These are phyloP conservation scores for Cryptotis parvus DNA, from an alignment of 2,113 vertebrate species.

Conservation along the genomic window DNA sequence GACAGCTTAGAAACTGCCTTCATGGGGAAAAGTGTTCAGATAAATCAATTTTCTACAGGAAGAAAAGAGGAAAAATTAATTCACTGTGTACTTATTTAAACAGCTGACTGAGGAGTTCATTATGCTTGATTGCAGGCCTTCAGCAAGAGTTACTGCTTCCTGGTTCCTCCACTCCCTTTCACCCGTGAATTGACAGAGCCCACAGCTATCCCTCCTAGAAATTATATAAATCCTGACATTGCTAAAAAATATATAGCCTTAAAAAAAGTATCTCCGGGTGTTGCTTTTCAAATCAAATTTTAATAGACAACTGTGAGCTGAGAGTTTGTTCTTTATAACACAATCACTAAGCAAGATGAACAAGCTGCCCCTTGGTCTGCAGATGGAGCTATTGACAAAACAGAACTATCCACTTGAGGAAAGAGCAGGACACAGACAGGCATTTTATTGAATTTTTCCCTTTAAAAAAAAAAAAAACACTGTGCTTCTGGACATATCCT, in stretches of 20 bases:
- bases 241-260: slow-evolving; percentile 79
- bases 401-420: slow-evolving; percentile 61
- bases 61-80: slow-evolving; percentile 74
- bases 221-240: slow-evolving; percentile 84
- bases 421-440: background rate
- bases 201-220: slow-evolving; percentile 82
- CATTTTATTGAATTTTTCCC: background rate
- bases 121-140: slow-evolving; percentile 78
- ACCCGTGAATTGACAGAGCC: slow-evolving; percentile 80
- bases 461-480: slow-evolving; percentile 19
- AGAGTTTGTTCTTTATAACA: slow-evolving; percentile 61
- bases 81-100: slow-evolving; percentile 81
- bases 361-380: slow-evolving; percentile 83
- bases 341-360: slow-evolving; percentile 59
- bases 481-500: background rate
- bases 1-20: slow-evolving; percentile 74
- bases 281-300: slow-evolving; percentile 84
- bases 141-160: slow-evolving; percentile 56
- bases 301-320: slow-evolving; percentile 75
- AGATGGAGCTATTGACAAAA: slow-evolving; percentile 90
- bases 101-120: slow-evolving; percentile 79
- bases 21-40: slow-evolving; percentile 63
- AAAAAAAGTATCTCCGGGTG: slow-evolving; percentile 82
- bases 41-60: slow-evolving; percentile 76
- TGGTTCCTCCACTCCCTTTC: slow-evolving; percentile 62